phyloP scores from a whole-genome alignment of 2,113 vertebrate species.

The Puffinus mauretanicus region DNA sequence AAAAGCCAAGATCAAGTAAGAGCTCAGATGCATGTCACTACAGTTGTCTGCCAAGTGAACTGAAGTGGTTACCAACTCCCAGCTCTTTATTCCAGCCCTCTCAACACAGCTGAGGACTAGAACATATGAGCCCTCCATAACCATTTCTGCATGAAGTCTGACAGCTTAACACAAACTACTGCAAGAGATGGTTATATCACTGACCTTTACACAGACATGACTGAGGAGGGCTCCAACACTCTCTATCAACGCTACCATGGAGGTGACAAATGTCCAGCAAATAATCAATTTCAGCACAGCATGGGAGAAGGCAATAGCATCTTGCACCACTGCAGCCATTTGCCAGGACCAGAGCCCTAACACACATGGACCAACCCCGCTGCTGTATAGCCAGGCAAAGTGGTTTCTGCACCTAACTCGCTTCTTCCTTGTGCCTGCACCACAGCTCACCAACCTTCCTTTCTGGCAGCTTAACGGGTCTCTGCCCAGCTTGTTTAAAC shows the following conservation, averaged over 20 bases:
- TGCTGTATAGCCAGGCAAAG: not conserved
- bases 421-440: not conserved
- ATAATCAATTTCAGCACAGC: not conserved
- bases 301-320: not conserved
- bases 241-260: accelerated
- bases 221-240: not conserved
- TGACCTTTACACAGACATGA: not conserved
- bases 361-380: accelerated
- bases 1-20: not conserved
- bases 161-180: not conserved
- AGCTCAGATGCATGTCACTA: not conserved
- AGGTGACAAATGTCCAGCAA: not conserved
- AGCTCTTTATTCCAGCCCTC: not conserved
- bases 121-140: not conserved
- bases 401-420: not conserved
- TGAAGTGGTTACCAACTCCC: not conserved
- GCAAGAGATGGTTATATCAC: not conserved
- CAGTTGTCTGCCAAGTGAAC: not conserved
- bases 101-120: not conserved
- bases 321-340: not conserved
- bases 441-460: not conserved
- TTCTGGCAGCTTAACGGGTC: not conserved
- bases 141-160: not conserved
- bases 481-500: not conserved
- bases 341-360: not conserved